Evolutionary conservation across 2,888 invertebrate species (phyloP).

Genomic region (Ichneumoninae sp.): DNA sequence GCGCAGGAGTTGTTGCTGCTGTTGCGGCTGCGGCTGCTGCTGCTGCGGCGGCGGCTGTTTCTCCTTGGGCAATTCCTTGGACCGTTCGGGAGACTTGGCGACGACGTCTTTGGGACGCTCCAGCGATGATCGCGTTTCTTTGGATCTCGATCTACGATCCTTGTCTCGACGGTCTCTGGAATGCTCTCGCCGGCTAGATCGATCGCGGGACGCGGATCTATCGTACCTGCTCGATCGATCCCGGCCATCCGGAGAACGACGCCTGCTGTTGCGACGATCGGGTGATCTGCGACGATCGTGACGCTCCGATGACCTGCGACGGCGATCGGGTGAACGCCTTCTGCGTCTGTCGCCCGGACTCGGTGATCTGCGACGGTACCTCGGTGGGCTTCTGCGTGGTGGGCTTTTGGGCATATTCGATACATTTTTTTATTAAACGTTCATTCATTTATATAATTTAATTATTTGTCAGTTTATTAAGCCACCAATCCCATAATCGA

Average conservation of each 20-base stretch:
- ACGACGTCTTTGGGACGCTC: constrained; percentile 76
- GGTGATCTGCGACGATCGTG: constrained; percentile 80
- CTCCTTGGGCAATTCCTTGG: constrained; percentile 79
- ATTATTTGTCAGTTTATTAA: background rate
- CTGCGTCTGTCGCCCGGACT: constrained; percentile 80
- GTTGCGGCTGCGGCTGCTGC: constrained; percentile 24
- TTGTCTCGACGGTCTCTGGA: constrained; percentile 83
- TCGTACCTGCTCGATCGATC: constrained; percentile 81
- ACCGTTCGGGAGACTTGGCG: constrained; percentile 80
- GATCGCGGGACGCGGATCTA: constrained; percentile 82
- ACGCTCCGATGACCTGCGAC: constrained; percentile 81
- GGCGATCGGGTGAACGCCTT: constrained; percentile 80
- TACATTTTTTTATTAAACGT: background rate
- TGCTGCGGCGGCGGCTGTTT: constrained; percentile 67
- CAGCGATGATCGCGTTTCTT: constrained; percentile 78
- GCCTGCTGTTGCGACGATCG: constrained; percentile 80
- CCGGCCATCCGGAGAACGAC: constrained; percentile 80
- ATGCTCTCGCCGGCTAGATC: constrained; percentile 80
- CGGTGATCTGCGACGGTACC: constrained; percentile 82
- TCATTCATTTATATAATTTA: background rate
- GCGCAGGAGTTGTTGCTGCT: constrained; percentile 24
- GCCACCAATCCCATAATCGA: background rate
- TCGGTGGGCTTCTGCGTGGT: constrained; percentile 80
- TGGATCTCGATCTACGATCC: constrained; percentile 84
- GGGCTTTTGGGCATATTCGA: constrained; percentile 74